Conservation (phyloP, 2,797 vertebrate species). For the Pterois miles region DNA sequence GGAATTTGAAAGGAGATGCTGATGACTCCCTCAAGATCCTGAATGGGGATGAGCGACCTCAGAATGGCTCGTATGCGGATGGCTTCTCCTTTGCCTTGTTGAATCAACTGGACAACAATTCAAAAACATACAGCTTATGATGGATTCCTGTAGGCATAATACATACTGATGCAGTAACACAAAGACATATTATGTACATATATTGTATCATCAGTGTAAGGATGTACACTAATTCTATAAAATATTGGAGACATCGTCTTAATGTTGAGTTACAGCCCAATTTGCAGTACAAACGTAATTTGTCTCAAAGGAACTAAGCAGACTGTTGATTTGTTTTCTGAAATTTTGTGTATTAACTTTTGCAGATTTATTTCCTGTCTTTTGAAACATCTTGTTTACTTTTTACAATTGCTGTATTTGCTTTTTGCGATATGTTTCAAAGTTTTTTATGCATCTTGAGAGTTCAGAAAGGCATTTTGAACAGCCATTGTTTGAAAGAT, state of each 20-base stretch:
- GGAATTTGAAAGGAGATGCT: slow-evolving; percentile 93
- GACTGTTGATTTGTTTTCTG: background rate
- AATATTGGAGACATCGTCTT: background rate
- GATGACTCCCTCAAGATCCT: slow-evolving; percentile 94
- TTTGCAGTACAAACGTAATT: background rate
- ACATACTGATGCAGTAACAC: background rate
- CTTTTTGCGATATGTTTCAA: background rate
- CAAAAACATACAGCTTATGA: background rate
- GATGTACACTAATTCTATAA: background rate
- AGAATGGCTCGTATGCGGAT: slow-evolving; percentile 94
- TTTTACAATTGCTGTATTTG: background rate
- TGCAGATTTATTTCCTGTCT: background rate
- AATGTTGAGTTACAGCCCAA: background rate
- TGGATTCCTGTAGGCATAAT: background rate
- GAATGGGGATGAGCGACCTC: slow-evolving; percentile 91
- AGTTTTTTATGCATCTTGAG: background rate
- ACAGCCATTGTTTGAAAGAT: background rate
- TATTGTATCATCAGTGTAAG: background rate
- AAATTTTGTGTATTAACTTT: background rate
- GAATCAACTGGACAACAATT: slow-evolving; percentile 86
- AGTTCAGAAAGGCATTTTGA: background rate
- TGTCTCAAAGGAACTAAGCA: background rate
- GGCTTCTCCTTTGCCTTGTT: slow-evolving; percentile 93
- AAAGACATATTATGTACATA: background rate
- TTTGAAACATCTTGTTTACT: background rate